phyloP scores from a whole-genome alignment of 2,797 vertebrate species.

The Mormyrus proboscirostris region DNA sequence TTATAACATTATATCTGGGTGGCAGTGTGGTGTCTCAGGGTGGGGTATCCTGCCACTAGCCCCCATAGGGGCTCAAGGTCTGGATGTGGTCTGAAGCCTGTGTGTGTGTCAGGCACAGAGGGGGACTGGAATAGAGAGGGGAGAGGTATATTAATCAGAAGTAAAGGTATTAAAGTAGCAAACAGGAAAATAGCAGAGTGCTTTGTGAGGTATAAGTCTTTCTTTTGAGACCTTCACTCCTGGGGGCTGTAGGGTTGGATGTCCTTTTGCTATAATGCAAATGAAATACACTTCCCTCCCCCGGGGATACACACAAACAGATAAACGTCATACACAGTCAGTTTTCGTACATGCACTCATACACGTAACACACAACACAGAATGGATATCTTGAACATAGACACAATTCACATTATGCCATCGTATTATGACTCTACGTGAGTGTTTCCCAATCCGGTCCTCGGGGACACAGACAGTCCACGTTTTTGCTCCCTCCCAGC shows the following conservation, averaged over 20 bases:
- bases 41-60: no score
- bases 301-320: background rate
- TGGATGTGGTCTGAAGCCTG: background rate
- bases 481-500: background rate
- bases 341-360: background rate
- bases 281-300: background rate
- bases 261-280: background rate
- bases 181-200: conserved; percentile 21
- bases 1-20: background rate
- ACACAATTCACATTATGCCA: background rate
- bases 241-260: background rate
- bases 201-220: conserved; percentile 26
- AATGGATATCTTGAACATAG: background rate
- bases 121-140: background rate
- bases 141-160: conserved; percentile 15
- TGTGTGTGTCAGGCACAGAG: background rate
- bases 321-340: background rate
- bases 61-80: background rate
- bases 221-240: background rate
- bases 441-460: background rate
- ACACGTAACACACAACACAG: background rate
- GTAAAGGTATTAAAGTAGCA: conserved; percentile 21
- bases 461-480: background rate
- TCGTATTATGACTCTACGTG: background rate
- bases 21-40: background rate